These are phyloP conservation scores for Danio kyathit DNA, from an alignment of 2,797 vertebrate species.

Conservation along the genomic window DNA sequence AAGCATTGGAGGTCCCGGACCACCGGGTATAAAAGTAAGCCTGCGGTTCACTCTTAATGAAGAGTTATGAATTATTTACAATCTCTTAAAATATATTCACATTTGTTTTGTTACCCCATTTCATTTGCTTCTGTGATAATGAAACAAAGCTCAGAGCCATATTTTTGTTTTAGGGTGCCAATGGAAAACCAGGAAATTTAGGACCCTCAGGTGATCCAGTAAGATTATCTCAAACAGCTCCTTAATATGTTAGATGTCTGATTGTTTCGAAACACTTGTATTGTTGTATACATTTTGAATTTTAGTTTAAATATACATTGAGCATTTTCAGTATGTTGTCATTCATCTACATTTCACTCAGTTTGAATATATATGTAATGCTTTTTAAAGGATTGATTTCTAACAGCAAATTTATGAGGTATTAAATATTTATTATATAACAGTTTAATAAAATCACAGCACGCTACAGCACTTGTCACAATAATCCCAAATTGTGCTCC, in stretches of 20 bases:
- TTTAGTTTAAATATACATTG: not conserved
- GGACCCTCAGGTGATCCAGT: slow-evolving; percentile 86
- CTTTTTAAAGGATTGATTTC: not conserved
- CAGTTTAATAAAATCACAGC: not conserved
- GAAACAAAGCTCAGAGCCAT: not conserved
- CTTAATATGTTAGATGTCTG: slow-evolving; percentile 46
- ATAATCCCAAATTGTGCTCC: not conserved
- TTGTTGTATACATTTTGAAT: not conserved
- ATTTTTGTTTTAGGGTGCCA: slow-evolving; percentile 71
- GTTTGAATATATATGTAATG: not conserved
- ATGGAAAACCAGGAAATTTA: slow-evolving; percentile 76
- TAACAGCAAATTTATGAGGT: not conserved
- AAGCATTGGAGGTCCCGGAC: slow-evolving; percentile 76
- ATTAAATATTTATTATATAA: not conserved
- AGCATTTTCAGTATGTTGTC: not conserved
- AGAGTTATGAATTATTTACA: not conserved
- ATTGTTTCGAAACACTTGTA: not conserved
- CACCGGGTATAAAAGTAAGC: slow-evolving; percentile 75
- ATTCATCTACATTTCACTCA: not conserved
- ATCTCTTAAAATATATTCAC: not conserved
- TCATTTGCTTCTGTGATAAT: not conserved
- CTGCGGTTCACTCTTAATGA: not conserved
- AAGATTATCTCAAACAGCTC: slow-evolving; percentile 80
- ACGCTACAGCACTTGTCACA: not conserved
- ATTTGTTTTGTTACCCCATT: not conserved